These are phyloP conservation scores for Martes martes DNA, from an alignment of 2,113 vertebrate species.

Conservation along the genomic window DNA sequence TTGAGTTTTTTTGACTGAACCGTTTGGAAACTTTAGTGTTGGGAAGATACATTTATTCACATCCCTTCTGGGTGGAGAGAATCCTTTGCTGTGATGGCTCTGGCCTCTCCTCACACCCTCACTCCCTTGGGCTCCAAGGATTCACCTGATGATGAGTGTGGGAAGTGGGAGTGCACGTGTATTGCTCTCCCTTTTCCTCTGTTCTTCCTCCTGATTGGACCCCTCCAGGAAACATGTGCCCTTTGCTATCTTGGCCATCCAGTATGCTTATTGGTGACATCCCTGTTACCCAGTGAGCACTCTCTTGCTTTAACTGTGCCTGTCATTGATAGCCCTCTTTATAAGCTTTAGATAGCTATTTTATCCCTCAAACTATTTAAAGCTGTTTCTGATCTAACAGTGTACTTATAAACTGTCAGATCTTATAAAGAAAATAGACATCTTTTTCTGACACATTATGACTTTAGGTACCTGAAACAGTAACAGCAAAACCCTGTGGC, in stretches of 20 bases:
- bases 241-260: neutral
- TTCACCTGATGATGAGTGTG: neutral
- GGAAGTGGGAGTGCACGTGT: neutral
- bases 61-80: neutral
- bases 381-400: neutral
- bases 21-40: neutral
- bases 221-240: neutral
- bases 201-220: neutral
- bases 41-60: neutral
- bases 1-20: neutral
- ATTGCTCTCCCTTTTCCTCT: neutral
- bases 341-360: neutral
- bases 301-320: neutral
- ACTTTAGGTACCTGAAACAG: neutral
- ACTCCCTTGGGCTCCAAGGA: neutral
- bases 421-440: neutral
- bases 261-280: rapidly evolving
- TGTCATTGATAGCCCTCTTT: neutral
- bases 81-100: rapidly evolving
- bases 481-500: neutral
- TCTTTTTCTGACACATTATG: neutral
- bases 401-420: neutral
- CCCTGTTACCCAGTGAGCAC: neutral
- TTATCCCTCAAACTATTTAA: neutral
- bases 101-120: neutral